Base-by-base conservation (phyloP, 2,888 invertebrate species). In the Alitta virens region DNA sequence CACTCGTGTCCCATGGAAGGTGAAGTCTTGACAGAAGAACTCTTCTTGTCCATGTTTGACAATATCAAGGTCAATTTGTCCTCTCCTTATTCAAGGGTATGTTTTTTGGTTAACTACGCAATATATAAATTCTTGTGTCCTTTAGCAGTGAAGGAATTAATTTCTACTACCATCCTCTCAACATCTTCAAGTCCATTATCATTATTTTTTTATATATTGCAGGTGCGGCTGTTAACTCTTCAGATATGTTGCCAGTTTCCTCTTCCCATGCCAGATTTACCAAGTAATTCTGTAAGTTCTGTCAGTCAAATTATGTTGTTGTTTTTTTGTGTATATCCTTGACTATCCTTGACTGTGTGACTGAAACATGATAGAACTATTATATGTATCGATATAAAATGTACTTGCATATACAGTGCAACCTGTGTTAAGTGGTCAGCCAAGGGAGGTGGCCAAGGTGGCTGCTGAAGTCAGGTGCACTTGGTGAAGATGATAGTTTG, bases 241-340 rank as follows among this genome's bases (percentile, higher is more conserved):
- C 90, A 92, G 60, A 87, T 92, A 53, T 87, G 91, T 74, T 86
- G 88, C 40, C 79, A 88, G 24, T 89, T 92, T 71, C 86, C 88
- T n/a, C 62, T 70, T 7, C 26, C 33, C 5, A 23, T 66, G 56
- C 62, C 85, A 66, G 67, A 68, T 2, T 16, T 58, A 14, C 73
- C 76, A 12, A 70, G 77, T 42, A 60, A 67, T 60, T 21, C 46
- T 43, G 68, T 68, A 42, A 50, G 66, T 33, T n/a, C n/a, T n/a
- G n/a, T n/a, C n/a, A n/a, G n/a, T n/a, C n/a, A n/a, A n/a, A n/a
- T n/a, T n/a, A n/a, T n/a, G n/a, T 26, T 24, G 26, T 55, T 25
- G 16, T 56, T 56, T 49, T 38, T 56, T 18, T 63, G 12, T 33
- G 33, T 33, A 12, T 5, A 7, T 33, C 12, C 33, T 33, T n/a